A percentile compares a stretch with the other conserved stretches of the same genome.
Conservation (phyloP, 2,113 vertebrate genomes). For the Pholis gunnellus region DNA sequence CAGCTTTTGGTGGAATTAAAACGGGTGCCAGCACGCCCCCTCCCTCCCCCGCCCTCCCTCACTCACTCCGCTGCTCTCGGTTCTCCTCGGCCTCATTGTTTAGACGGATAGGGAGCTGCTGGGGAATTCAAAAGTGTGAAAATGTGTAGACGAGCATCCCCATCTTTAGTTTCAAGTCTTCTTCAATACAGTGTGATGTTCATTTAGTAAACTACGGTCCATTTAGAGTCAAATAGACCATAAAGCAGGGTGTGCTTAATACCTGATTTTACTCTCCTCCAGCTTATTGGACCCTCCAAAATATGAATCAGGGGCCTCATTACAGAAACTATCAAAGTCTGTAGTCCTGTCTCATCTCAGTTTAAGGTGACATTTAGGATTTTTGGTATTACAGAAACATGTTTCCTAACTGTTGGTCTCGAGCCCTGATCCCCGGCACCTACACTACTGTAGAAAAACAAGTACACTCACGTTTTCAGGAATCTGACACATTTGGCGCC, state of each 20-base stretch:
- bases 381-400: neutral
- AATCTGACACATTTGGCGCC: too few relatives aligned
- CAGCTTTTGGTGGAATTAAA: constrained; percentile 74
- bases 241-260: neutral
- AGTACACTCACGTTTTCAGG: too few relatives aligned
- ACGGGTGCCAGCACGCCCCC: constrained; percentile 53
- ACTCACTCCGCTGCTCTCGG: constrained; percentile 25
- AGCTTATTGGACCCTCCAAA: neutral
- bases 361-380: neutral
- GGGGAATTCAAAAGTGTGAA: constrained; percentile 50
- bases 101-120: constrained; percentile 29
- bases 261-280: neutral
- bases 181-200: too few relatives aligned
- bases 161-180: too few relatives aligned
- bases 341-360: neutral
- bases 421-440: too few relatives aligned
- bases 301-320: neutral
- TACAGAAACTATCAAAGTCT: neutral
- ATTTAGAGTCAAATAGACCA: too few relatives aligned
- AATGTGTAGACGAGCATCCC: constrained; percentile 57
- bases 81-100: constrained; percentile 70
- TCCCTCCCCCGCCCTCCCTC: neutral
- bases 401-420: neutral
- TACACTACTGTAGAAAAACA: too few relatives aligned
- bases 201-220: too few relatives aligned